These are phyloP conservation scores for Pseudomyrmex concolor DNA, from an alignment of 1,140 invertebrate genomes.

Conservation along the genomic window DNA sequence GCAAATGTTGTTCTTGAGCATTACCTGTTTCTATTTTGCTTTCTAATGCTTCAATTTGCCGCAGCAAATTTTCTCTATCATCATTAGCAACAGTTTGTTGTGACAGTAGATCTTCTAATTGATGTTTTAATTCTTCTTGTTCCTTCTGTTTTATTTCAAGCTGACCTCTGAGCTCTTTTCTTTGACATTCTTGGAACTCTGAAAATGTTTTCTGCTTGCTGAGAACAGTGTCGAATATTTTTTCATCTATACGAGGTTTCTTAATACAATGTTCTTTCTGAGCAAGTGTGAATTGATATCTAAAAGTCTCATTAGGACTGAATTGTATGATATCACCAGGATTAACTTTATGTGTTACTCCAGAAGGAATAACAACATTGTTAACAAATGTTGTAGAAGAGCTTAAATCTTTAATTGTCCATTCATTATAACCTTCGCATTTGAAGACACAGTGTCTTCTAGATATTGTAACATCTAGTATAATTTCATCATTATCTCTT, in stretches of 20 bases:
- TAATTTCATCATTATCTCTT: constrained; percentile 81
- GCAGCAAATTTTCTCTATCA: constrained; percentile 77
- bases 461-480: constrained; percentile 85
- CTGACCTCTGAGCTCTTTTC: constrained; percentile 82
- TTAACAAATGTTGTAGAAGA: constrained; percentile 85
- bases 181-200: constrained; percentile 83
- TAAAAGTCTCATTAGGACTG: constrained; percentile 82
- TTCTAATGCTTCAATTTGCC: constrained; percentile 82
- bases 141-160: constrained; percentile 84
- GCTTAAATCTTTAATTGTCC: constrained; percentile 83
- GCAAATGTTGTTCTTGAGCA: constrained; percentile 82
- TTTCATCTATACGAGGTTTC: constrained; percentile 79
- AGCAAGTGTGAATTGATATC: constrained; percentile 81
- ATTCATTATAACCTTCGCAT: constrained; percentile 76
- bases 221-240: constrained; percentile 79
- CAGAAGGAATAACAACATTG: constrained; percentile 78
- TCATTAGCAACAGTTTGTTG: constrained; percentile 81
- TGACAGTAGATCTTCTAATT: constrained; percentile 82
- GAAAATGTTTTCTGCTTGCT: constrained; percentile 85
- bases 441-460: constrained; percentile 85
- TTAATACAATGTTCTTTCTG: constrained; percentile 77
- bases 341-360: constrained; percentile 74
- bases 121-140: constrained; percentile 83
- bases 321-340: constrained; percentile 85
- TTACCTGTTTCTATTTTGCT: constrained; percentile 84